Evolutionary conservation across 1,140 invertebrate species (phyloP).

Genomic region (Drosophila obscura): DNA sequence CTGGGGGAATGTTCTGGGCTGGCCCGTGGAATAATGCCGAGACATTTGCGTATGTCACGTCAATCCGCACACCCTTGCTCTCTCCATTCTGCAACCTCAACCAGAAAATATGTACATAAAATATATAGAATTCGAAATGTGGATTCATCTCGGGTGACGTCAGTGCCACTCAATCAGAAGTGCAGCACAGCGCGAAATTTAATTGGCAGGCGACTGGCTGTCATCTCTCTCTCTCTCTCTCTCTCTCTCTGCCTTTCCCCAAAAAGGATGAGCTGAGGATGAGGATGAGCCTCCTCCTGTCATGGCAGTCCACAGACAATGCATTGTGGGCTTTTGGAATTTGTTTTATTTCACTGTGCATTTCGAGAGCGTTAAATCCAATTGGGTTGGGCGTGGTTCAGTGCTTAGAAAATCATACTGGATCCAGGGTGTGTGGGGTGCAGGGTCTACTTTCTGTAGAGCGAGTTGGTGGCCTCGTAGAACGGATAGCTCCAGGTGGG

Average conservation of each 20-base stretch:
- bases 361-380: not conserved
- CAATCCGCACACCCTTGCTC: slow-evolving; percentile 21
- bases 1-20: slow-evolving; percentile 4
- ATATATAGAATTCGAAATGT: slow-evolving; percentile 21
- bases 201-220: slow-evolving; percentile 55
- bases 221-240: not conserved
- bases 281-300: not conserved
- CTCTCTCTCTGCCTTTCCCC: not conserved
- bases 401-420: not conserved
- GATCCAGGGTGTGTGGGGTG: not conserved
- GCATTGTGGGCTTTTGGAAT: slow-evolving; percentile 26
- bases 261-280: not conserved
- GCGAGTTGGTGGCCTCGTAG: slow-evolving; percentile 15
- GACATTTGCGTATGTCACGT: slow-evolving; percentile 44
- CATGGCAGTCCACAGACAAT: not conserved
- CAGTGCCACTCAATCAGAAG: slow-evolving; percentile 53
- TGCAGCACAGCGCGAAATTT: slow-evolving; percentile 65
- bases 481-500: slow-evolving; percentile 37
- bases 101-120: not conserved
- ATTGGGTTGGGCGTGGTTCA: not conserved
- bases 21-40: slow-evolving; percentile 29
- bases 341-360: slow-evolving; percentile 21
- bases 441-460: slow-evolving; percentile 33
- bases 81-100: slow-evolving; percentile 7
- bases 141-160: slow-evolving; percentile 48